Evolutionary conservation across 1,140 invertebrate genomes (phyloP), one percentile per base, ranked within the genome.

Genomic region (Anastrepha obliqua): DNA sequence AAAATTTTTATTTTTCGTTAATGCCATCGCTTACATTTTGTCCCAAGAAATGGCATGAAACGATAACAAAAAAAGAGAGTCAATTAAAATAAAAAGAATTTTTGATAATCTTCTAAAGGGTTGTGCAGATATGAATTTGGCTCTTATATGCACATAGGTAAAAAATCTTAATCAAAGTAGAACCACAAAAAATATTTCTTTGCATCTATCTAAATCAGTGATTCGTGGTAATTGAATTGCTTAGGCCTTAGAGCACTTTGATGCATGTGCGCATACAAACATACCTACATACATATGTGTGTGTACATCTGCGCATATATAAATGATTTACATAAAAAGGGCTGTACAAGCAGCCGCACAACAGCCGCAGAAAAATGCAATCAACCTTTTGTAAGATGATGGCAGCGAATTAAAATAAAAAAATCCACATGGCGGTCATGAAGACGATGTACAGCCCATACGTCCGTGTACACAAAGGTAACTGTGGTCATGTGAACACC

Each of bases 241-340:
- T 64, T 6, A 20, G 2, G 60, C 0, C 2, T 62, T 62, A 0
- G 15, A 64, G 20, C 0, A 20, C 62, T 64, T 29, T 29, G 29
- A 29, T 29, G 29, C 5, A 6, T 64, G 5, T 64, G 9, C 1
- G n/a, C n/a, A 64, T 29, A 2, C 62, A 64, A 5, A 3, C 4
- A 2, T 20, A 64, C 20, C 8, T 64, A 64, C n/a, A 64, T 64
- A 64, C 6, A 20, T 13, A 58, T 1, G 13, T 8, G 55, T 8
- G 13, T 58, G 55, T 8, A 58, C 13, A 13, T 58, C 55, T 13
- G 55, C 7, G 13, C 7, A 20, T 64, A 9, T 67, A 67, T 9
- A 67, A 67, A 67, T 67, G 7, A 8, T 9, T 42, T 39, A 67
- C 65, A 67, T 42, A 29, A 67, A 67, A 67, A 67, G 65, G 65